Evolutionary conservation across 1,140 invertebrate species (phyloP), one percentile per base, ranked within the genome.

Genomic region (Telenomus remus): DNA sequence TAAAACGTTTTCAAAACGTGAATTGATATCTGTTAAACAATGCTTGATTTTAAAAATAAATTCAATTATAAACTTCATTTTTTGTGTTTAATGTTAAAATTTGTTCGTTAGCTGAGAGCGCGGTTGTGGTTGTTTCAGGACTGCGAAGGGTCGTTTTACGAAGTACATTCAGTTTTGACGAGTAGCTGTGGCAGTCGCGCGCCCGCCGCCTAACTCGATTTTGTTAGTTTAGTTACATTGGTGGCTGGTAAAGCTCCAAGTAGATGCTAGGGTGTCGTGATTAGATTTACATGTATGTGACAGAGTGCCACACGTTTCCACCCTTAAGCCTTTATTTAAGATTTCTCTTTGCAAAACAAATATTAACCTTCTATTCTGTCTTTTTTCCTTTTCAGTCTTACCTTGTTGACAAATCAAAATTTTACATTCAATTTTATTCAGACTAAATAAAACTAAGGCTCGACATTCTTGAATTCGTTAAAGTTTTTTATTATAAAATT

Each of bases 181-280:
- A 83, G 81, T 79, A 83, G 78, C 79, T 75, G 76, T 66, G 70
- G 73, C 74, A 70, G 82, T 80, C 74, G 80, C 74, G 79, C 82
- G 81, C 76, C 71, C 73, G 78, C 75, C 66, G 66, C 78, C 79
- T 85, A 85, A 85, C 82, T 85, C 83, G 77, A 85, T 85, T 85
- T 84, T 73, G 82, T 85, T 85, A 85, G 83, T 85, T 85, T 85
- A 84, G 83, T 85, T 85, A 85, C 83, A 85, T 84, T 60, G 81
- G 83, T 77, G 83, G 82, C 80, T 83, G 80, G 82, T 84, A 83
- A 84, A 80, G 80, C 81, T 82, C 81, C 64, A 82, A 82, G 51
- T 80, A 65, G 72, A 68, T 60, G 78, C 61, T 80, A 71, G 83
- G 82, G 83, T 81, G 82, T 80, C 68, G 81, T 85, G 83, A 85